Evolutionary conservation across 2,888 invertebrate species (phyloP), one percentile per base, ranked within the genome.

Genomic region (Andrena camellia): DNA sequence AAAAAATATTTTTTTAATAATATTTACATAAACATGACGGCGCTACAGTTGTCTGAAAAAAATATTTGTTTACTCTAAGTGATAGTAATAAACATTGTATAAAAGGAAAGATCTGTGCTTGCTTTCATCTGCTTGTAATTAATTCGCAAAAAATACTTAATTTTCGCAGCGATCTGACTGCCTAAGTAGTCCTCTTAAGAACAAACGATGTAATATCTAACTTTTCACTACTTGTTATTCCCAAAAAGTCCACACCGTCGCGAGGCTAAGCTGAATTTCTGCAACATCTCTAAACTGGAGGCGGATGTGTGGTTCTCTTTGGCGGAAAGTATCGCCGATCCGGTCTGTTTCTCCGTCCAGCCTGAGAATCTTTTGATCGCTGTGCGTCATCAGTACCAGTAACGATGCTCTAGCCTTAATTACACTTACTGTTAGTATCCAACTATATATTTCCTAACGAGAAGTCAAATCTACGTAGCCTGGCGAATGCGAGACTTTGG

Each of bases 221-320:
- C 2, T 20, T n/a, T 52, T 52, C 42, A 42, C 23, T 20, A 69
- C 33, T 17, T 23, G 74, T 70, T 74, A 78, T 95, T 42, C 90
- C 95, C 91, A 92, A 64, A 70, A 84, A 95, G 95, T 89, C 91
- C 94, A 71, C 95, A 95, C 84, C 94, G 95, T 90, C 95, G 95
- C 86, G 92, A 94, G 64, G 94, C 95, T 59, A 92, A 93, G 10
- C 95, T 96, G 3, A 94, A 95, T 79, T 93, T 96, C 50, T 94
- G 94, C 85, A 96, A 96, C 91, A 93, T 94, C 52, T 96, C 96
- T 0, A 91, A 94, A 1, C 94, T 96, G 72, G 92, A 94, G 2
- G 95, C 95, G 20, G 93, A 95, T 70, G 92, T 95, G 60, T 91
- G 90, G 8, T 94, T 96, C 35, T 94, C 94, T 76, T 94, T 96